phyloP scores from a whole-genome alignment of 2,797 vertebrate genomes.

The Neoniphon sammara region DNA sequence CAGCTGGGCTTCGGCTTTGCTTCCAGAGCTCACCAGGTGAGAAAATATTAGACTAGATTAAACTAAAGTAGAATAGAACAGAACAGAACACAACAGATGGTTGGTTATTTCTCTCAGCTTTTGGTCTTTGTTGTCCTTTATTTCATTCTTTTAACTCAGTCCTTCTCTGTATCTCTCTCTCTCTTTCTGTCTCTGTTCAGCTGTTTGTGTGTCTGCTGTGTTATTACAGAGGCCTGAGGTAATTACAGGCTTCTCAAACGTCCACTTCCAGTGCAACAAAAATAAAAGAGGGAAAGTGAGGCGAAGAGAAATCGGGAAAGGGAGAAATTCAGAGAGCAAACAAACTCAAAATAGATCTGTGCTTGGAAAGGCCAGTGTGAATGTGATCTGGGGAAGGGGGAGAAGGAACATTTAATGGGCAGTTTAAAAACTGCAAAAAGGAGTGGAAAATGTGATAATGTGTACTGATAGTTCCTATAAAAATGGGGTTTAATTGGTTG shows the following conservation, averaged over 20 bases:
- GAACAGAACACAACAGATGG: no score
- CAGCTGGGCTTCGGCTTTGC: conserved; percentile 89
- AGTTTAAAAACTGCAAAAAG: conserved; percentile 59
- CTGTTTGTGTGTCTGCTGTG: conserved; percentile 79
- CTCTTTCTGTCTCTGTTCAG: conserved; percentile 41
- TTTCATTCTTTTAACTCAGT: not conserved
- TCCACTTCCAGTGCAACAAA: conserved; percentile 79
- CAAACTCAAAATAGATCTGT: conserved; percentile 82
- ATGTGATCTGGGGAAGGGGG: conserved; percentile 43
- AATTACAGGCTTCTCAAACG: conserved; percentile 84
- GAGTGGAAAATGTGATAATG: conserved; percentile 76
- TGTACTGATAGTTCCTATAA: conserved; percentile 59
- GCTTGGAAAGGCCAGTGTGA: conserved; percentile 68
- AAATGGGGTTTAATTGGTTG: conserved; percentile 31
- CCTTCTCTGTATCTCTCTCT: not conserved
- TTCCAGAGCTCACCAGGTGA: conserved; percentile 87
- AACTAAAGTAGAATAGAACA: not conserved
- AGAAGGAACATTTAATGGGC: conserved; percentile 62
- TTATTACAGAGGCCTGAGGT: conserved; percentile 82
- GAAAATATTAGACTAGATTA: not conserved
- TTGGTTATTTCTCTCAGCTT: conserved; percentile 1
- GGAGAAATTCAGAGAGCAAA: conserved; percentile 79
- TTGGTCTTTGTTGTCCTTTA: not conserved
- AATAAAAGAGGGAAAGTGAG: conserved; percentile 82
- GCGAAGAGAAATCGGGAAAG: conserved; percentile 68